Evolutionary conservation across 1,140 invertebrate species (phyloP).

Genomic region (Centruroides vittatus): DNA sequence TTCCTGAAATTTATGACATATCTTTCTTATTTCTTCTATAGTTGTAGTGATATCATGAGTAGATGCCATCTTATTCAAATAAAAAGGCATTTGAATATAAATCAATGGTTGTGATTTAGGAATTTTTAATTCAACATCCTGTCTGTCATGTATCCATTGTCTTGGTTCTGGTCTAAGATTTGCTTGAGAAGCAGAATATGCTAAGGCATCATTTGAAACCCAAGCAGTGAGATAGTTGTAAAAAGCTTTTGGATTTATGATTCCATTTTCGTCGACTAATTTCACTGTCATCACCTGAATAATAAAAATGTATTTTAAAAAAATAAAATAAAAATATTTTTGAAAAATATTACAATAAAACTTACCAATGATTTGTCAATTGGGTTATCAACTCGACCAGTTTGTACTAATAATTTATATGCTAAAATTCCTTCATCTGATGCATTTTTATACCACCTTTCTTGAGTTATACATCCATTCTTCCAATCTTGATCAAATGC

Average conservation of each 20-base stretch:
- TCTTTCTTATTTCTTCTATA: constrained; percentile 52
- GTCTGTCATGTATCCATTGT: constrained; percentile 59
- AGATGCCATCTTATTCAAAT: constrained; percentile 45
- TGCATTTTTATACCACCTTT: constrained; percentile 78
- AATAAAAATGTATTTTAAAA: too few relatives aligned
- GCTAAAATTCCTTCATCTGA: constrained; percentile 81
- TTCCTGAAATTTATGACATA: constrained; percentile 73
- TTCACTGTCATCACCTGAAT: constrained; percentile 37
- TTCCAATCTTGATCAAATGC: constrained; percentile 74
- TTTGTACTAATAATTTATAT: constrained; percentile 88
- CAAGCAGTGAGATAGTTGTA: constrained; percentile 98
- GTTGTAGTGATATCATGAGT: constrained; percentile 74
- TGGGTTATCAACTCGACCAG: constrained; percentile 85
- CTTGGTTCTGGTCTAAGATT: constrained; percentile 74
- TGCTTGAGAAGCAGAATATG: constrained; percentile 75
- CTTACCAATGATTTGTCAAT: constrained; percentile 69
- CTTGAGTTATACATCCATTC: constrained; percentile 59
- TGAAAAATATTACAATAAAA: background rate
- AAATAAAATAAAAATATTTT: too few relatives aligned
- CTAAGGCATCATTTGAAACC: constrained; percentile 83
- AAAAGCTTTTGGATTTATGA: constrained; percentile 91
- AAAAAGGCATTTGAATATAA: constrained; percentile 93
- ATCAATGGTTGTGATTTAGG: constrained; percentile 81
- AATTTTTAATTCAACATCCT: constrained; percentile 72
- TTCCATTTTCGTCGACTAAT: constrained; percentile 73